phyloP scores from a whole-genome alignment of 2,888 invertebrate genomes.

The Zaprionus bogoriensis region DNA sequence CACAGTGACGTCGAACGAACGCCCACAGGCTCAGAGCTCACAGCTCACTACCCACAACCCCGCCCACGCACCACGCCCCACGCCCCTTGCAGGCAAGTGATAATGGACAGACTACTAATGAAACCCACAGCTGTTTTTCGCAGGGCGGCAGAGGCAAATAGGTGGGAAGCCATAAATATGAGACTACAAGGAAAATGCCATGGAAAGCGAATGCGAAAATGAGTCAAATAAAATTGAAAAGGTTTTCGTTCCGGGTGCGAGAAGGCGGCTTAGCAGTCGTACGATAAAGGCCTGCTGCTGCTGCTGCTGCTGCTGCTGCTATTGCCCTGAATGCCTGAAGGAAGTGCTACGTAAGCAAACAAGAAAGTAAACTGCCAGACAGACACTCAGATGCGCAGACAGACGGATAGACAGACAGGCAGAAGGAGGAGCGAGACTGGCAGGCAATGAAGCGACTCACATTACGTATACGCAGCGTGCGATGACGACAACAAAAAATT shows the following conservation, averaged over 20 bases:
- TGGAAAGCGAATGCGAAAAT: slow-evolving; percentile 35
- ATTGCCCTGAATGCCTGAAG: slow-evolving; percentile 34
- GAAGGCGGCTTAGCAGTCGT: slow-evolving; percentile 29
- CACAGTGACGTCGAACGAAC: slow-evolving; percentile 61
- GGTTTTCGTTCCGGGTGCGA: slow-evolving; percentile 25
- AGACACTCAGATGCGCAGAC: not conserved
- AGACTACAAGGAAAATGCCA: slow-evolving; percentile 46
- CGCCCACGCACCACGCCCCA: slow-evolving; percentile 8
- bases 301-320: too few relatives aligned
- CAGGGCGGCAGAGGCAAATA: slow-evolving; percentile 31
- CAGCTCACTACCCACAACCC: slow-evolving; percentile 14
- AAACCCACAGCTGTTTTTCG: slow-evolving; percentile 53
- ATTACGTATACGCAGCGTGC: slow-evolving; percentile 71
- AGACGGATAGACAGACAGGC: not conserved
- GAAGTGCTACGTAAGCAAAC: slow-evolving; percentile 62
- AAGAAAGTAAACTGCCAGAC: slow-evolving; percentile 34
- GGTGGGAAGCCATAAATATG: slow-evolving; percentile 63
- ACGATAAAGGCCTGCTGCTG: slow-evolving; percentile 21
- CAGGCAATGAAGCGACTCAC: slow-evolving; percentile 8
- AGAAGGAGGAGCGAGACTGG: not conserved
- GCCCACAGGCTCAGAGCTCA: slow-evolving; percentile 15
- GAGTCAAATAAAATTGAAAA: slow-evolving; percentile 59
- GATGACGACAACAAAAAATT: slow-evolving; percentile 34
- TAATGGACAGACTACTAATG: slow-evolving; percentile 49
- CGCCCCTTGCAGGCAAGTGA: slow-evolving; percentile 19